Evolutionary conservation across 2,888 invertebrate genomes (phyloP).

Genomic region (Scaptomyza polygonia): DNA sequence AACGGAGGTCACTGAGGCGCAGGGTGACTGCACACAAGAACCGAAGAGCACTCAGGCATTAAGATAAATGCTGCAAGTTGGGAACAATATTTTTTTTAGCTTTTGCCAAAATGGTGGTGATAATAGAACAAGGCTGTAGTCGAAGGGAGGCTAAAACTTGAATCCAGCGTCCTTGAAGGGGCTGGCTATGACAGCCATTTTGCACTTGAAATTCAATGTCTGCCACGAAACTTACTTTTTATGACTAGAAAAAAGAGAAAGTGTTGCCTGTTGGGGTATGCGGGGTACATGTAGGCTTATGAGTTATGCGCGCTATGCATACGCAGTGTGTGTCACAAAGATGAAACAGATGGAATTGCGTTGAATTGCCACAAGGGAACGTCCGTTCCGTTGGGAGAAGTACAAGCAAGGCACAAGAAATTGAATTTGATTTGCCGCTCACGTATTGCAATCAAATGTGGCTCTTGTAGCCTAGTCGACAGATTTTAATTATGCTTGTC

Average conservation of each 20-base stretch:
- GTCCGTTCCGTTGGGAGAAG: conserved; percentile 19
- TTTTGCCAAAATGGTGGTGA: conserved; percentile 34
- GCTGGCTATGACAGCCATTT: conserved; percentile 37
- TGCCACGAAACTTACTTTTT: background rate
- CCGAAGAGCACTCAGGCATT: conserved; percentile 23
- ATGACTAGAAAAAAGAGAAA: conserved; percentile 27
- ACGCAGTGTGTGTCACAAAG: conserved; percentile 19
- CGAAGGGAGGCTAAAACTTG: conserved; percentile 3
- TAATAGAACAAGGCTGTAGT: conserved; percentile 40
- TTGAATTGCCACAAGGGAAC: conserved; percentile 23
- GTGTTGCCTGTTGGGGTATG: conserved; percentile 7
- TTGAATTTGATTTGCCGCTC: conserved; percentile 50
- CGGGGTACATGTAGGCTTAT: conserved; percentile 37
- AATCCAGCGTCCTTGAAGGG: conserved; percentile 23
- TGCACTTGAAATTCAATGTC: conserved; percentile 13
- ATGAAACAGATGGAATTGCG: conserved; percentile 27
- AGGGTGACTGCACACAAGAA: conserved; percentile 2
- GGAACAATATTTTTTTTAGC: conserved; percentile 23
- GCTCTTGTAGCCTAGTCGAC: conserved; percentile 44
- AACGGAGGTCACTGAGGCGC: conserved; percentile 6
- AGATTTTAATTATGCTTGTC: conserved; percentile 64
- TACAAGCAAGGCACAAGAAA: background rate
- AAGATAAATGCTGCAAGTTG: conserved; percentile 57
- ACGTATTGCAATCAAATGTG: conserved; percentile 42
- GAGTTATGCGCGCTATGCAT: conserved; percentile 47